Evolutionary conservation across 1,140 invertebrate species (phyloP), one percentile per base, ranked within the genome.

Genomic region (Pollicipes pollicipes): DNA sequence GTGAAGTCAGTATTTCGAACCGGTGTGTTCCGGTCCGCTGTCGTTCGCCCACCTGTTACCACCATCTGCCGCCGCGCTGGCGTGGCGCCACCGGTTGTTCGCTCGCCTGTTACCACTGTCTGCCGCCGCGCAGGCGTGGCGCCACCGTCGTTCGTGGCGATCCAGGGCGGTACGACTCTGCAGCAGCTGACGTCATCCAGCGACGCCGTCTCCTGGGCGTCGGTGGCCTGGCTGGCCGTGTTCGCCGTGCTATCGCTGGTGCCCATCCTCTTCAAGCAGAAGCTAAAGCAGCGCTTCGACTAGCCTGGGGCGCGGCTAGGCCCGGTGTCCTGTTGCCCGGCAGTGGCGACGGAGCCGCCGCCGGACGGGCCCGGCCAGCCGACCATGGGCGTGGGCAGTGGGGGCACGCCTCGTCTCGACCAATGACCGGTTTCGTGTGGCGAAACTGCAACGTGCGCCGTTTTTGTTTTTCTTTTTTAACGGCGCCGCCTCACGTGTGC

Each of bases 161-260:
- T 99, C 75, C 94, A 98, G 83, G 94, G 95, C 64, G 97, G 97
- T 28, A 94, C 93, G 77, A 98, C 96, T 0, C 81, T 99, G 28
- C 90, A 98, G 74, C 87, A 93, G 73, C 83, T 99, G 77, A 91
- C 93, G 3, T 93, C 91, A 13, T 92, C 92, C 0, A 87, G 87
- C 75, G 91, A 92, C 75, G 88, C 93, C 8, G 88, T 95, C 81
- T 95, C 94, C 0, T 93, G 88, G 87, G 88, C 84, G 16, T 95
- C 93, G 30, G 83, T 98, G 31, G 79, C 86, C 10, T 79, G 94
- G 1, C 75, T 84, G 30, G 77, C 74, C 24, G 63, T 81, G 17
- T 79, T 84, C 70, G 83, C 84, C 8, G 24, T 90, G 10, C 75
- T 98, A 0, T 95, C 95, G 13, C 78, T 99, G 63, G 77, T 97